Base-by-base conservation (phyloP, 2,797 vertebrate genomes). In the Myotis daubentonii region DNA sequence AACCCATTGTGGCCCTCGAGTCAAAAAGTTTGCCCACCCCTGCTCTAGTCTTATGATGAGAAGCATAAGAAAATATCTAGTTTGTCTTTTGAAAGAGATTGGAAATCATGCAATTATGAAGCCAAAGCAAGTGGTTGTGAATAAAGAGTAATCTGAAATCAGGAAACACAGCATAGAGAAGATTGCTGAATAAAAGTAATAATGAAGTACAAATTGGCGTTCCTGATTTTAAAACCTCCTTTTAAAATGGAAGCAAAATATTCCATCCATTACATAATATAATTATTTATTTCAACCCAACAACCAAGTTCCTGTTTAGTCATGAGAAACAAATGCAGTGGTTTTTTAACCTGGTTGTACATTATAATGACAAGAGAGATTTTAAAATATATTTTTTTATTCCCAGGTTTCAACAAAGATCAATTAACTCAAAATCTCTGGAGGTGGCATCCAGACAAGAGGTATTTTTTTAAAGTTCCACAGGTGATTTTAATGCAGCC, bases 81-180 rank as follows among this genome's bases (percentile, higher is more conserved):
- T 55, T 65, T 70, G 4, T 53, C 28, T 84, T 89, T 95, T 86
- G 19, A 38, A 70, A 81, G 36, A 55, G 15, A 89, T 76, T 80
- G 44, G 10, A 75, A 30, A 70, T 33, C 62, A 25, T 92, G n/a
- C 36, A 55, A 55, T 86, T 51, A 82, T 92, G 51, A 86, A 81
- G 30, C 36, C 51, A 85, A 89, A 92, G 19, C 22, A 85, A 75
- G 22, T 71, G 68, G 10, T 23, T 80, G 11, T 41, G 55, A 89
- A 68, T 30, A 66, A 55, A 95, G 17, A 94, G 33, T 74, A 85
- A 92, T 85, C 49, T 62, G 72, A 94, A 33, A 85, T 87, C 23
- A 47, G 36, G 68, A 92, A 94, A 87, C 30, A 68, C 15, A 62
- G 16, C 22, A 51, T 22, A 30, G 51, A 86, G 22, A 95, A 95